Percentiles rank a stretch among this genome's conserved stretches.
Evolutionary conservation across 2,888 invertebrate genomes (phyloP).

Genomic region (Rotaria socialis): DNA sequence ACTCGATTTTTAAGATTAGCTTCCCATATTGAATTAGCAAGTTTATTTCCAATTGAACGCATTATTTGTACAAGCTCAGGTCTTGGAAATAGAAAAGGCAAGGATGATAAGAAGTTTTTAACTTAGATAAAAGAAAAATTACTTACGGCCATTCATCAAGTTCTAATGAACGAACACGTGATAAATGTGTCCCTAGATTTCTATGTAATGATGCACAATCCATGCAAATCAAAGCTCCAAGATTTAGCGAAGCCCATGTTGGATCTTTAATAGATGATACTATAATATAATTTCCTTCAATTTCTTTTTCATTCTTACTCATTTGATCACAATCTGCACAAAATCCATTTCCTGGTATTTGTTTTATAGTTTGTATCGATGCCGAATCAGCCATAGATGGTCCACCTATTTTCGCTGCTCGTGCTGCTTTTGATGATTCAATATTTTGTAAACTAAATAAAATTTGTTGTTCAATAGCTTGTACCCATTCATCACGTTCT

Average conservation of each 20-base stretch:
- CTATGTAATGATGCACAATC: constrained; percentile 94
- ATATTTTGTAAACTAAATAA: constrained; percentile 76
- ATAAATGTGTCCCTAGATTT: constrained; percentile 91
- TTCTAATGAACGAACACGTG: constrained; percentile 85
- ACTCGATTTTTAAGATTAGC: constrained; percentile 66
- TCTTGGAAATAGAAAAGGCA: constrained; percentile 48
- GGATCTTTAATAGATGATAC: constrained; percentile 66
- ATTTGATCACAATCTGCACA: constrained; percentile 79
- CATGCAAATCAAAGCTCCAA: constrained; percentile 89
- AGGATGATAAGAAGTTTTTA: not conserved
- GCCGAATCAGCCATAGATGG: constrained; percentile 51
- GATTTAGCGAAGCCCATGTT: constrained; percentile 93
- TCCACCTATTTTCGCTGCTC: constrained; percentile 39
- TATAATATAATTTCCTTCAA: no score
- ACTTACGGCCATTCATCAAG: constrained; percentile 77
- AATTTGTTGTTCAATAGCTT: constrained; percentile 82
- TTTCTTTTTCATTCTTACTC: constrained; percentile 26
- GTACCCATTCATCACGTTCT: constrained; percentile 90
- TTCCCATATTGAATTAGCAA: constrained; percentile 91
- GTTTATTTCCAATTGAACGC: constrained; percentile 80
- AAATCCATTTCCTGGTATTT: constrained; percentile 70
- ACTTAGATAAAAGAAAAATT: not conserved
- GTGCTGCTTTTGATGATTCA: constrained; percentile 56
- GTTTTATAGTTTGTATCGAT: constrained; percentile 56
- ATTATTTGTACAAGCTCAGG: constrained; percentile 84